Percentiles rank a stretch among this genome's conserved stretches.
These are phyloP conservation scores for Silurus glanis DNA, from an alignment of 2,113 vertebrate species.

Conservation along the genomic window DNA sequence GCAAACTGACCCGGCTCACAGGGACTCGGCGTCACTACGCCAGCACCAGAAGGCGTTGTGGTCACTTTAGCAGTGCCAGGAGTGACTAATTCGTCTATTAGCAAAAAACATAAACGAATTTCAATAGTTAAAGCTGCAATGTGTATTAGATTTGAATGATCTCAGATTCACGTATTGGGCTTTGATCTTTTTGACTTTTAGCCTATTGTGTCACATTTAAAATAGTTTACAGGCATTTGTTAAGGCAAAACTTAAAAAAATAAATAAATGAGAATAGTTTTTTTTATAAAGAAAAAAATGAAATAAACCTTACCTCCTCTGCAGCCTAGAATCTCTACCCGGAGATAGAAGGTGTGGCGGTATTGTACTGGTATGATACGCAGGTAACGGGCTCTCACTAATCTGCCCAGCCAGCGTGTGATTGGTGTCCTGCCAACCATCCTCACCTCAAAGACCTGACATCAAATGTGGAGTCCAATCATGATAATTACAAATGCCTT, in stretches of 20 bases:
- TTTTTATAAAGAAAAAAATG: neutral
- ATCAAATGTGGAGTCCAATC: neutral
- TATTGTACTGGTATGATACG: conserved; percentile 75
- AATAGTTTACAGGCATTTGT: neutral
- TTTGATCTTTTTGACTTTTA: neutral
- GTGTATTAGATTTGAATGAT: neutral
- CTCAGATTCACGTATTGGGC: neutral
- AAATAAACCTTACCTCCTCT: conserved; percentile 62
- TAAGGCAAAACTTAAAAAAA: no score
- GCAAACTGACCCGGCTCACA: conserved; percentile 65
- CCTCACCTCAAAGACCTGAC: conserved; percentile 75
- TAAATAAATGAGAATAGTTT: neutral
- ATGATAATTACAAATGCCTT: neutral
- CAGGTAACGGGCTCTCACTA: conserved; percentile 73
- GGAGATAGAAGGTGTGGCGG: conserved; percentile 73
- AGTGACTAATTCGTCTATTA: conserved; percentile 68
- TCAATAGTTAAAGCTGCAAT: neutral
- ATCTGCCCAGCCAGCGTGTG: conserved; percentile 67
- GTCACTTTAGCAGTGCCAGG: conserved; percentile 50
- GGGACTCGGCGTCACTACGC: conserved; percentile 50
- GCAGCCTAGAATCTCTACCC: conserved; percentile 78
- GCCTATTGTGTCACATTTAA: neutral
- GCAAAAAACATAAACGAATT: neutral
- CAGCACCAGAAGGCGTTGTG: conserved; percentile 44
- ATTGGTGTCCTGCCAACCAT: conserved; percentile 70